Base-by-base conservation (phyloP, 2,888 invertebrate genomes). In the Leptarthrus brevirostris region DNA sequence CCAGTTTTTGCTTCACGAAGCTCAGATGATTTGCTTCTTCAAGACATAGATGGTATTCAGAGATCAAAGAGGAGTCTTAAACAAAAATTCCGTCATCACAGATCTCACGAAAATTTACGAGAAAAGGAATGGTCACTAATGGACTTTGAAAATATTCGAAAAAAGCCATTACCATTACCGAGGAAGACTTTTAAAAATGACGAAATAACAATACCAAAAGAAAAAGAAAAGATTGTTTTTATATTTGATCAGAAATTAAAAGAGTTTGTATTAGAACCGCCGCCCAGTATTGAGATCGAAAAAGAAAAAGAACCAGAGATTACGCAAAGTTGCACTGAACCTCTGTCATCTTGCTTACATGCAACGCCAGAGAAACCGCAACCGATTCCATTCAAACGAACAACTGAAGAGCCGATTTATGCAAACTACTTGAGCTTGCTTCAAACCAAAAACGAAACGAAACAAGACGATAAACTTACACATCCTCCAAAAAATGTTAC, bases 151-250 rank as follows among this genome's bases (percentile, higher is more conserved):
- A 16, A 12, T 16, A 18, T 34, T 20, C 73, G 54, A 49, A 73
- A 75, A 73, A 79, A 81, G 54, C 81, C 82, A 58, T 79, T 81
- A 12, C 81, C 83, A 12, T 77, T 80, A n/a, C 80, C 82, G 10
- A 80, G 84, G 75, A n/a, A 49, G 18, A 40, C 8, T 1, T 14
- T 14, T 6, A 30, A n/a, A 22, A 47, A 49, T 30, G 16, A 26
- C n/a, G 24, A 30, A 10, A 40, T 34, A 12, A 44, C 2, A 40
- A 56, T 4, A 8, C 14, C 8, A 34, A 26, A 64, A 3, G 18
- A 72, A 44, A 6, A 52, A 12, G 70, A 75, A 53, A 78, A 76
- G 22, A 24, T 78, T 16, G 74, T 77, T 24, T 78, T 75, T 56
- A 73, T 78, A 1, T 40, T 77, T 2, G 76, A 78, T 52, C 75